Evolutionary conservation across 2,888 invertebrate genomes (phyloP), one percentile per base, ranked within the genome.

Genomic region (Cerastis leucographa): DNA sequence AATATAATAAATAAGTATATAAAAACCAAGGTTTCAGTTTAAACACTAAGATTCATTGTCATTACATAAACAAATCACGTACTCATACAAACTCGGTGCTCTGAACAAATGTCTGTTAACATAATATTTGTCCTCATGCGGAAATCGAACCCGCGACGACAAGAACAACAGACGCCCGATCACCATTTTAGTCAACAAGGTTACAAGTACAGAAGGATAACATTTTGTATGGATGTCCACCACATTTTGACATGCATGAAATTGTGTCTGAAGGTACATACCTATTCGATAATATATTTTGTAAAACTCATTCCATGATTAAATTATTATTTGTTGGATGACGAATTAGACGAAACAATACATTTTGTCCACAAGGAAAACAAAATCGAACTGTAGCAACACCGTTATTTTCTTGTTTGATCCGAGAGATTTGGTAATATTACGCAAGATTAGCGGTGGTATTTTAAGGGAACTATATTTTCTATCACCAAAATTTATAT

Each of bases 111-210:
- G 68, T 85, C 51, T 25, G 59, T 25, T n/a, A 22, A 46, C n/a
- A 22, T 74, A 83, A 83, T 86, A 78, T 83, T 83, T 76, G 74
- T 74, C 54, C 64, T 72, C 78, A 74, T 70, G 64, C 83, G 83
- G 83, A 84, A 84, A 72, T 86, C 44, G 74, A 78, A 74, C 69
- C 73, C 40, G 74, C 40, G 51, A 62, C 69, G 40, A 71, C 62
- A 59, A 68, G 56, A 74, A 78, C 62, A 77, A 75, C 82, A 74
- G 66, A 76, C 59, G 25, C 22, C 25, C 40, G 25, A 9, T 22
- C 71, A 44, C 71, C 71, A 35, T 82, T 75, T 76, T 51, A 35
- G 67, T 66, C 44, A 25, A 35, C 79, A 86, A 86, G 84, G 86
- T 67, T 86, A 74, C 40, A 81, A 68, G n/a, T 70, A 54, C 66